These are phyloP conservation scores for Meteorus sp. DNA, from an alignment of 1,140 invertebrate genomes.

Conservation along the genomic window DNA sequence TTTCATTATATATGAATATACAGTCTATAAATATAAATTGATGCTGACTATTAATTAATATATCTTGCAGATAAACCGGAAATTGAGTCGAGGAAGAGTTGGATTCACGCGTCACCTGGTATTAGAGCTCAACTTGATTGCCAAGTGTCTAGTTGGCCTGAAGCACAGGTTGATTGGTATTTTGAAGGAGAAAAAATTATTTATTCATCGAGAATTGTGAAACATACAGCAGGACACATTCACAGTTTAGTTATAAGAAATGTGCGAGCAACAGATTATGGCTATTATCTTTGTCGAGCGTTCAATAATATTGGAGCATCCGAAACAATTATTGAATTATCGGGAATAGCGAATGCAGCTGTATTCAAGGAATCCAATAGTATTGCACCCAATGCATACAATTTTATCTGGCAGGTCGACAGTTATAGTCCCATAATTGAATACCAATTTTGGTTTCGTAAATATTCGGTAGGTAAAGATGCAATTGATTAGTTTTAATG, in stretches of 20 bases:
- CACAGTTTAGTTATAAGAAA: constrained; percentile 70
- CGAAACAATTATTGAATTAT: constrained; percentile 61
- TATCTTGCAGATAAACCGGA: constrained; percentile 68
- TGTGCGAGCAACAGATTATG: constrained; percentile 72
- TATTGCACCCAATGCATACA: constrained; percentile 60
- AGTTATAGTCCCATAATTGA: constrained; percentile 74
- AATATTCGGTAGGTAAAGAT: constrained; percentile 39
- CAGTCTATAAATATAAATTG: not conserved
- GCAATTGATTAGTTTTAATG: too few species aligned
- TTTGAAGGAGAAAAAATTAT: constrained; percentile 57
- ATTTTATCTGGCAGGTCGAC: constrained; percentile 76
- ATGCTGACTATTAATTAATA: not conserved
- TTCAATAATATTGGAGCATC: constrained; percentile 69
- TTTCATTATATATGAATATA: not conserved
- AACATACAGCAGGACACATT: constrained; percentile 61
- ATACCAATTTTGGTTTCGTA: constrained; percentile 71
- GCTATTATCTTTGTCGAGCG: constrained; percentile 76
- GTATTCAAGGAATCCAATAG: constrained; percentile 62
- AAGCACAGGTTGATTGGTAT: constrained; percentile 63
- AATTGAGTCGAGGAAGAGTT: constrained; percentile 62
- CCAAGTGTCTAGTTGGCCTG: constrained; percentile 67
- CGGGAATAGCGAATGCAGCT: constrained; percentile 64
- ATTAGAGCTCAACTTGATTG: constrained; percentile 71
- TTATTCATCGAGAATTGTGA: constrained; percentile 63
- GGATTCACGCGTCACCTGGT: constrained; percentile 72